Evolutionary conservation across 2,888 invertebrate species (phyloP).

Genomic region (Ametastegia equiseti): DNA sequence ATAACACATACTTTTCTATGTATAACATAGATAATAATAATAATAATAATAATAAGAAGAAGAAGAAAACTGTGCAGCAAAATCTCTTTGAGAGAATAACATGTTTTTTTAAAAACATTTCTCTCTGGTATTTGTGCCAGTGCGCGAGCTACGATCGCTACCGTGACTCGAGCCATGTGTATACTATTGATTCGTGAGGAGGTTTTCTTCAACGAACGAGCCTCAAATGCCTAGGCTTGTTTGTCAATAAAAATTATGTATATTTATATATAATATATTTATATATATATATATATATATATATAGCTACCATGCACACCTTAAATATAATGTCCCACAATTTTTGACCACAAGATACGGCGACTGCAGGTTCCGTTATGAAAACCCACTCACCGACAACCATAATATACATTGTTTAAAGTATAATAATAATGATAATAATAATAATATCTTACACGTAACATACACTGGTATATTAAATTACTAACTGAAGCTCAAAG

Average conservation of each 20-base stretch:
- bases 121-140: not conserved
- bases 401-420: conserved; percentile 38
- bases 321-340: conserved; percentile 40
- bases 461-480: conserved; percentile 75
- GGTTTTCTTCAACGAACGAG: conserved; percentile 19
- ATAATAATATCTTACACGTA: conserved; percentile 71
- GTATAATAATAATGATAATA: conserved; percentile 56
- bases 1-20: not conserved
- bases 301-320: conserved; percentile 44
- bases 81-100: too few species aligned
- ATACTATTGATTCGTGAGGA: conserved; percentile 34
- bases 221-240: conserved; percentile 35
- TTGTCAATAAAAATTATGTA: conserved; percentile 36
- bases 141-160: conserved; percentile 3
- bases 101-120: too few species aligned
- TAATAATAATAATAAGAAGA: not conserved
- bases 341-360: conserved; percentile 35
- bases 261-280: too few species aligned
- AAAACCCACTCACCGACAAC: conserved; percentile 64
- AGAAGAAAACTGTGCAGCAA: too few species aligned
- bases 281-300: too few species aligned
- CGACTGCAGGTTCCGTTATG: conserved; percentile 20
- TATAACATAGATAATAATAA: not conserved
- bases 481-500: conserved; percentile 76
- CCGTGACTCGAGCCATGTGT: conserved; percentile 41